Conservation (phyloP, 2,888 invertebrate genomes). For the Rhimphoctona megacephalus region DNA sequence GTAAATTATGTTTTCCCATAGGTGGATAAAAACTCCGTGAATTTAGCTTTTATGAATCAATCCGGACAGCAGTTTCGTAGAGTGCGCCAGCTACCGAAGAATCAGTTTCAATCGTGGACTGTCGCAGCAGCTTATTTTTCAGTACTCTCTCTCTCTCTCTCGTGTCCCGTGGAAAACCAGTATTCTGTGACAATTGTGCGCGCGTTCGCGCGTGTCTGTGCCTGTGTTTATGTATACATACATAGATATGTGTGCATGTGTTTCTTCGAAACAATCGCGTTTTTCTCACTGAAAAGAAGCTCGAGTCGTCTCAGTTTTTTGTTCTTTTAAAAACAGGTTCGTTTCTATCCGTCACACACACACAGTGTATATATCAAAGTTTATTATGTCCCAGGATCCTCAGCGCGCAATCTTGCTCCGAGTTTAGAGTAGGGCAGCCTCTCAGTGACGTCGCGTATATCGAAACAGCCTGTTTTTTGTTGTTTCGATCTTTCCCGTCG, state of each 20-base stretch:
- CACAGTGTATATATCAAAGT: neutral
- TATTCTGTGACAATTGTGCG: slow-evolving; percentile 17
- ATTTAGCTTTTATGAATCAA: neutral
- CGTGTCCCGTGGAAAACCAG: slow-evolving; percentile 31
- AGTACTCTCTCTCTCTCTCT: slow-evolving; percentile 36
- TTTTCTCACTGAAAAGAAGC: slow-evolving; percentile 25
- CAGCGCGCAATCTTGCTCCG: slow-evolving; percentile 72
- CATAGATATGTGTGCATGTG: neutral
- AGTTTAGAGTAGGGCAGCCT: slow-evolving; percentile 48
- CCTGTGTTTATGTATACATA: neutral
- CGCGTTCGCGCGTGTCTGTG: slow-evolving; percentile 1
- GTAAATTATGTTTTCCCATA: neutral
- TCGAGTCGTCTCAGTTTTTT: slow-evolving; percentile 29
- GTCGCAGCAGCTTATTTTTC: slow-evolving; percentile 79
- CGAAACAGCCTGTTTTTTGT: slow-evolving; percentile 74
- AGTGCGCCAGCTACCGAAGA: slow-evolving; percentile 70
- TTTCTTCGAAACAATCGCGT: slow-evolving; percentile 15
- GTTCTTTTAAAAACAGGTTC: slow-evolving; percentile 26
- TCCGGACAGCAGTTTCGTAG: slow-evolving; percentile 14
- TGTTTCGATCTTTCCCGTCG: slow-evolving; percentile 11
- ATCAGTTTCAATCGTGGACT: slow-evolving; percentile 59
- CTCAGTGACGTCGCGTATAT: slow-evolving; percentile 77
- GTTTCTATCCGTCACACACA: slow-evolving; percentile 19
- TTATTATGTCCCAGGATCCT: slow-evolving; percentile 52
- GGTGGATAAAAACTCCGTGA: slow-evolving; percentile 17